Evolutionary conservation across 92 coral and sea anemone genomes (phyloP).

Genomic region (Phenganax marumi): DNA sequence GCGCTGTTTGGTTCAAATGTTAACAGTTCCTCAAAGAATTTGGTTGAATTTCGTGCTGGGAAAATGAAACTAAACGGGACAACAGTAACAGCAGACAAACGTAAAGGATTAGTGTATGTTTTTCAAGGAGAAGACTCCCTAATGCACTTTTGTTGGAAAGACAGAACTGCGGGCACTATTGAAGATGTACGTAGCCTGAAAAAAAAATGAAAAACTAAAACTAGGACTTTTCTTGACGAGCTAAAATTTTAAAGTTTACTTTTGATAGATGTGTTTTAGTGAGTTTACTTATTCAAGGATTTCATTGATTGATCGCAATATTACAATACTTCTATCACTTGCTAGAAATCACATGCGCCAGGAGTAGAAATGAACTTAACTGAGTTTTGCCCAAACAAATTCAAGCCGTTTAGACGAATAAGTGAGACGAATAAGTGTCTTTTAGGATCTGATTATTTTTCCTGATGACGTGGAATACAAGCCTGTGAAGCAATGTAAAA

Average conservation of each 20-base stretch:
- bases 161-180: slow-evolving; percentile 77
- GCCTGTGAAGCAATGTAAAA: slow-evolving; percentile 91
- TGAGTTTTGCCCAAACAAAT: neutral
- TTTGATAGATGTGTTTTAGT: slow-evolving; percentile 1
- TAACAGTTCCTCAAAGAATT: slow-evolving; percentile 80
- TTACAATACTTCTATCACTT: slow-evolving; percentile 7
- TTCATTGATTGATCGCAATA: neutral
- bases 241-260: neutral
- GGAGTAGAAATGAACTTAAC: neutral
- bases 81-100: slow-evolving; percentile 98
- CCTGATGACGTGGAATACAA: slow-evolving; percentile 99
- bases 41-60: slow-evolving; percentile 96
- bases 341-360: neutral
- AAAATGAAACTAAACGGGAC: slow-evolving; percentile 85
- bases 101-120: slow-evolving; percentile 91
- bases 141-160: slow-evolving; percentile 99
- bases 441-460: slow-evolving; percentile 86
- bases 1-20: slow-evolving; percentile 77
- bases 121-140: slow-evolving; percentile 93
- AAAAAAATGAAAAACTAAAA: slow-evolving; percentile 18
- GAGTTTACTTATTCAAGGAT: neutral
- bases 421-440: neutral
- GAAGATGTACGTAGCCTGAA: slow-evolving; percentile 73
- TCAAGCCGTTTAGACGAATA: neutral
- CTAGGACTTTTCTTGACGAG: slow-evolving; percentile 9